Conservation (phyloP, 2,797 vertebrate species). For the Galaxias olidus region DNA sequence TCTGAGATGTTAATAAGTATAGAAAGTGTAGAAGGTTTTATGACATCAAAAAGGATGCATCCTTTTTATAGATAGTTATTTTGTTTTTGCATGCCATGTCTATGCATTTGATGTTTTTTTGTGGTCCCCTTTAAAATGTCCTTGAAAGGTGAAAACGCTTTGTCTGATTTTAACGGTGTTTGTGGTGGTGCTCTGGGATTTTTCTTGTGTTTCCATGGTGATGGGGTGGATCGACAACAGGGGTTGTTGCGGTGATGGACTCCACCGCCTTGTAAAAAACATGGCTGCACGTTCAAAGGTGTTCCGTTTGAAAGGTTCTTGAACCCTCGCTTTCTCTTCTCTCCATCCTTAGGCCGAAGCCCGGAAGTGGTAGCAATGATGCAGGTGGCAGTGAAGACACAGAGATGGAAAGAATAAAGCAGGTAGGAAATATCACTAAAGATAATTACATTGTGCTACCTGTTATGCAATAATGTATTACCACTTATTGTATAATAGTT, state of each 20-base stretch:
- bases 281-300: not conserved
- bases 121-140: constrained; percentile 18
- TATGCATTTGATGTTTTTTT: constrained; percentile 16
- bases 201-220: constrained; percentile 23
- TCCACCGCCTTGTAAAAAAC: constrained; percentile 9
- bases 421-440: constrained; percentile 65
- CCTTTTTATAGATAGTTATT: not conserved
- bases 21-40: too few species aligned
- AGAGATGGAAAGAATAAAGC: constrained; percentile 88
- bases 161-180: constrained; percentile 5
- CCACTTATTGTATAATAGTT: too few species aligned
- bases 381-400: constrained; percentile 75
- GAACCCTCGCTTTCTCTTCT: constrained; percentile 2
- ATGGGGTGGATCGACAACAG: constrained; percentile 16
- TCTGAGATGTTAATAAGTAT: too few species aligned
- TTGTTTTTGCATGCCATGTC: constrained; percentile 15
- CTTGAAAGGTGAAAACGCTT: constrained; percentile 3
- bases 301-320: constrained; percentile 1
- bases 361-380: constrained; percentile 61
- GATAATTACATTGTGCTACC: too few species aligned
- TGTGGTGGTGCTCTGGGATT: constrained; percentile 10
- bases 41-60: too few species aligned
- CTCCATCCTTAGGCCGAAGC: constrained; percentile 63
- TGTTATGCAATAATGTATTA: too few species aligned
- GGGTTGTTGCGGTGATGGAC: constrained; percentile 19